Evolutionary conservation across 2,797 vertebrate genomes (phyloP).

Genomic region (Melopsittacus undulatus): DNA sequence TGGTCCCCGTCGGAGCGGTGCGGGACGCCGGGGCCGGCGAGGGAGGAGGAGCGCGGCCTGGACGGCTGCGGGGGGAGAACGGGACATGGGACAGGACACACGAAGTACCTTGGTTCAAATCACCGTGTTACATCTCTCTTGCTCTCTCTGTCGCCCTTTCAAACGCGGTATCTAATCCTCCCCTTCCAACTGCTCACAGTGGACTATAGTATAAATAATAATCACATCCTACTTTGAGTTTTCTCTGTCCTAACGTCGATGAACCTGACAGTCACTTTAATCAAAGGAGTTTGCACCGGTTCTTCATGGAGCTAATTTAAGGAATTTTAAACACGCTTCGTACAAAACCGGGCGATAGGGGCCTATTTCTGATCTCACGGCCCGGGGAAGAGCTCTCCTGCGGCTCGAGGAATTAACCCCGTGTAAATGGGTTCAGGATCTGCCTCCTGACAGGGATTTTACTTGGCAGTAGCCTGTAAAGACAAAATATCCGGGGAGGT

Average conservation of each 20-base stretch:
- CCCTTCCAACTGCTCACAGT: conserved; percentile 8
- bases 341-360: conserved; percentile 18
- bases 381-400: not conserved
- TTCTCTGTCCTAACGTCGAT: conserved; percentile 58
- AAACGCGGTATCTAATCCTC: not conserved
- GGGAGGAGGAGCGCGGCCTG: not conserved
- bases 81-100: not conserved
- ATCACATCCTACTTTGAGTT: conserved; percentile 76
- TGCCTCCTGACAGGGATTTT: not conserved
- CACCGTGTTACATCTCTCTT: not conserved
- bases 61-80: not conserved
- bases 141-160: not conserved
- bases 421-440: conserved; percentile 3
- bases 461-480: conserved; percentile 36
- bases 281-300: conserved; percentile 71
- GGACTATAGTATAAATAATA: conserved; percentile 79
- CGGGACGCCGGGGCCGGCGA: not conserved
- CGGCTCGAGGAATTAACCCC: not conserved
- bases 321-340: conserved; percentile 74
- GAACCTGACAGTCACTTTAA: conserved; percentile 32
- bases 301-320: conserved; percentile 80
- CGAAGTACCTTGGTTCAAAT: not conserved
- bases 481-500: not conserved
- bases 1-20: not conserved
- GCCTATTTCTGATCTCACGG: conserved; percentile 12